Evolutionary conservation across 2,888 invertebrate species (phyloP), one percentile per base, ranked within the genome.

Genomic region (Keiferia lycopersicella): DNA sequence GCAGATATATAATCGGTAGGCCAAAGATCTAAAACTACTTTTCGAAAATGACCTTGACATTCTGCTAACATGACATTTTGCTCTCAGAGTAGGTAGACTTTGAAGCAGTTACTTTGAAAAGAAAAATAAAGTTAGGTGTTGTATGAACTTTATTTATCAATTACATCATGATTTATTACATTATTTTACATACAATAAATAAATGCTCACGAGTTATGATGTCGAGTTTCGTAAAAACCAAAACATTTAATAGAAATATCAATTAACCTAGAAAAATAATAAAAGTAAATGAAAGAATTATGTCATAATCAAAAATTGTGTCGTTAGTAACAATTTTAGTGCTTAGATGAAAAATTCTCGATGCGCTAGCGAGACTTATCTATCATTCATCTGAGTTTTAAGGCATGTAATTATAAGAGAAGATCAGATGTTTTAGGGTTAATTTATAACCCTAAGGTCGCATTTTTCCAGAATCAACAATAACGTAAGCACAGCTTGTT

Each of bases 101-200:
- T 34, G 30, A 6, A 34, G 8, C 34, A 34, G 34, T 8, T 34
- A 34, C 26, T 26, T 7, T 7, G 1, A n/a, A 45, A 50, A 50
- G 8, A 50, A 50, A 34, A 51, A 22, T n/a, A 51, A 8, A 16
- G 4, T 22, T 45, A 51, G 16, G 66, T 75, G 74, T 83, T 73
- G 80, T 87, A 88, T 87, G 85, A 87, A 86, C 79, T 87, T 88
- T 88, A 87, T 86, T 86, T 76, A 84, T 82, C 84, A 82, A 83
- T 83, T 82, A 86, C 82, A 89, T 86, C 84, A 88, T 88, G 88
- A 90, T 89, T 56, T 82, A 80, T 84, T 81, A 86, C 84, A 84
- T 87, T 84, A 87, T 83, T 86, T 86, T 86, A 83, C 83, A 86
- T 80, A 83, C 75, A 85, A 88, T 87, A 90, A 90, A 89, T 89